phyloP scores from a whole-genome alignment of 2,888 invertebrate species.

The Meandrusa payeni region DNA sequence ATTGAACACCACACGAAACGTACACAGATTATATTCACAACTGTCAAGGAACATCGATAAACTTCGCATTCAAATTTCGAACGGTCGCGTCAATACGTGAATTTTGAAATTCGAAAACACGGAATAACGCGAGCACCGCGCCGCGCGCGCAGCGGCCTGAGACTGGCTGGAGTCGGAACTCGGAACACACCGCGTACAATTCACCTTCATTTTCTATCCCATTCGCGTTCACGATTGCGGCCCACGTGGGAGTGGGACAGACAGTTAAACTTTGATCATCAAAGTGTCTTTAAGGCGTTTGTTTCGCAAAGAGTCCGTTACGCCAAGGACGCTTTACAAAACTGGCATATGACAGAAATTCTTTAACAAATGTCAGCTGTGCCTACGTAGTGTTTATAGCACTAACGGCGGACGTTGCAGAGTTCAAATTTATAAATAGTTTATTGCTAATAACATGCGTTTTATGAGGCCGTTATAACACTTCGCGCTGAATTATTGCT shows the following conservation, averaged over 20 bases:
- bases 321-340: slow-evolving; percentile 69
- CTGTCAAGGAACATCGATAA: slow-evolving; percentile 50
- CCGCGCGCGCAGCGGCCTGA: slow-evolving; percentile 66
- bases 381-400: slow-evolving; percentile 41
- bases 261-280: slow-evolving; percentile 38
- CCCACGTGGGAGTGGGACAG: slow-evolving; percentile 42
- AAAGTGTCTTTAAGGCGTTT: slow-evolving; percentile 47
- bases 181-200: slow-evolving; percentile 49
- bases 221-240: slow-evolving; percentile 41
- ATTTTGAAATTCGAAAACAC: slow-evolving; percentile 42
- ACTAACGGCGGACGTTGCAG: slow-evolving; percentile 37
- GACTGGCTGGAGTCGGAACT: slow-evolving; percentile 69
- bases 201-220: slow-evolving; percentile 49
- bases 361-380: slow-evolving; percentile 54
- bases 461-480: slow-evolving; percentile 35
- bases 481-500: slow-evolving; percentile 28
- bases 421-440: slow-evolving; percentile 41
- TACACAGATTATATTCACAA: slow-evolving; percentile 23
- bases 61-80: slow-evolving; percentile 53
- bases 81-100: slow-evolving; percentile 50
- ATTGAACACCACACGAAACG: slow-evolving; percentile 17
- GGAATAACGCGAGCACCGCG: slow-evolving; percentile 50
- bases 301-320: slow-evolving; percentile 56
- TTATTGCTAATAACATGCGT: slow-evolving; percentile 29
- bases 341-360: slow-evolving; percentile 43